Evolutionary conservation across 1,140 invertebrate genomes (phyloP).

Genomic region (Drosophila aff.): DNA sequence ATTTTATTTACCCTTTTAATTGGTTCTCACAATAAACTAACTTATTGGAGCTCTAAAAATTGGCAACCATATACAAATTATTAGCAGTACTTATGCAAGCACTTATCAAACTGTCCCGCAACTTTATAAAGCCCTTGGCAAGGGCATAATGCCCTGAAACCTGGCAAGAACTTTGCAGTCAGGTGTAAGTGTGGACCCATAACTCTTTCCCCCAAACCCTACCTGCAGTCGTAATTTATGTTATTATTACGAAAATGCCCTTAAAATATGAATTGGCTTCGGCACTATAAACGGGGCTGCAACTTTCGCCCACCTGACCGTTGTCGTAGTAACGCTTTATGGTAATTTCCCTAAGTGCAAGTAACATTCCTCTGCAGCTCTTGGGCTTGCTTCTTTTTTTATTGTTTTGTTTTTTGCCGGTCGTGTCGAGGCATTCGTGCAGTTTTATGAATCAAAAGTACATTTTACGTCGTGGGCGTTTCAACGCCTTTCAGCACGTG

Average conservation of each 20-base stretch:
- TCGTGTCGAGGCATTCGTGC: constrained; percentile 43
- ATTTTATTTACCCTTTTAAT: neutral
- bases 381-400: neutral
- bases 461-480: constrained; percentile 51
- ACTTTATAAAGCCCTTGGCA: neutral
- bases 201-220: constrained; percentile 23
- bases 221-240: constrained; percentile 46
- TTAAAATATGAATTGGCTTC: constrained; percentile 63
- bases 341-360: constrained; percentile 79
- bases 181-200: constrained; percentile 25
- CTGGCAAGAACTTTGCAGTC: constrained; percentile 39
- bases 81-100: neutral
- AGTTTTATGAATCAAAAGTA: constrained; percentile 76
- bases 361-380: constrained; percentile 57
- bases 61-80: neutral
- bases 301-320: constrained; percentile 14
- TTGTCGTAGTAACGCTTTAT: constrained; percentile 75
- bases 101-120: neutral
- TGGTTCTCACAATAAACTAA: neutral
- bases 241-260: constrained; percentile 63
- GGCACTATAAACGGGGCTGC: constrained; percentile 26
- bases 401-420: constrained; percentile 26
- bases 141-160: constrained; percentile 2
- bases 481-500: constrained; percentile 48
- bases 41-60: neutral